Evolutionary conservation across 2,888 invertebrate species (phyloP), one percentile per base, ranked within the genome.

Genomic region (Zaprionus obscuricornis): DNA sequence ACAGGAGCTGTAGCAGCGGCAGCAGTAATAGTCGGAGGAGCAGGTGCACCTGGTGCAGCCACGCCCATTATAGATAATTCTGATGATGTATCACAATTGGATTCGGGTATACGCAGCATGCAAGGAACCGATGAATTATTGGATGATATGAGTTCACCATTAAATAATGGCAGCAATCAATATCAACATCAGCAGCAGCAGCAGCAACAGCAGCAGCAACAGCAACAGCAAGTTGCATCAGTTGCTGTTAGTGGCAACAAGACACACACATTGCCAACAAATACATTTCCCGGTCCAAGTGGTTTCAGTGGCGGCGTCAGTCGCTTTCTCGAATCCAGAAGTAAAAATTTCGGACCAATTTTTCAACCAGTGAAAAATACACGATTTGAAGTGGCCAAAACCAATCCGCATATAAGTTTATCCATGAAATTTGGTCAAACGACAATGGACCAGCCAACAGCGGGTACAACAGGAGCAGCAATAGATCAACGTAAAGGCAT

Each of bases 101-200:
- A 90, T 56, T 90, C 90, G 31, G 90, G 90, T 10, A 90, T 90
- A 65, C 87, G 88, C 3, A 90, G 90, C 63, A 84, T 89, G 65
- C 90, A 90, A 67, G 89, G 89, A 7, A 88, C 86, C n/a, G 90
- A 90, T 37, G 88, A 88, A 7, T 36, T 78, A 7, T 49, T 74
- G 0, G 88, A 87, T 58, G 87, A 88, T n/a, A 86, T 83, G 64
- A 76, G 85, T 3, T 81, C 82, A 2, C 81, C 79, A 1, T 36
- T 82, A 1, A 79, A 74, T 56, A 85, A 82, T 47, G 62, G 64
- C 7, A 50, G 51, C 26, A 56, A 47, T 3, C 57, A 52, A 3
- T 31, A 54, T 8, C 16, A 17, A 45, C 40, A 46, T 10, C 39
- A 54, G 17, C 17, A 36, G n/a, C n/a, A n/a, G 10, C 16, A 17